These are phyloP conservation scores for Grus americana DNA, from an alignment of 2,113 vertebrate genomes.

Conservation along the genomic window DNA sequence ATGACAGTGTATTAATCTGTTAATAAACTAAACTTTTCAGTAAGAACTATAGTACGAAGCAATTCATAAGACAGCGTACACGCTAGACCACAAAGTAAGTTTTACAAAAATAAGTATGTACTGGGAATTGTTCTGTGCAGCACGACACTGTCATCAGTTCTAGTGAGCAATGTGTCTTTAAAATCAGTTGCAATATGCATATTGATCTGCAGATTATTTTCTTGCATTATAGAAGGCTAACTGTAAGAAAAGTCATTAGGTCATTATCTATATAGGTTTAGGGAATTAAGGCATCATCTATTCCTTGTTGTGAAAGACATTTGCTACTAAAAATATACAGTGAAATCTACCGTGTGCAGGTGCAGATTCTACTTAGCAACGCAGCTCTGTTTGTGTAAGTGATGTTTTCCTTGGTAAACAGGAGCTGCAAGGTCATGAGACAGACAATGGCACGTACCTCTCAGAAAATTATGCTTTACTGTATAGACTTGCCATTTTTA, in stretches of 20 bases:
- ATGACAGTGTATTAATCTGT: neutral
- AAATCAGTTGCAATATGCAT: constrained; percentile 10
- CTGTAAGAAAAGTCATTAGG: constrained; percentile 19
- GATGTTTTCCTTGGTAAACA: constrained; percentile 39
- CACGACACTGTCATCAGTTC: neutral
- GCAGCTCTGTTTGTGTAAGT: constrained; percentile 44
- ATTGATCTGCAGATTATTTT: constrained; percentile 3
- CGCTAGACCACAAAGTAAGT: neutral
- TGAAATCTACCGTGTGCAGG: constrained; percentile 58
- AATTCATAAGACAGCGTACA: neutral
- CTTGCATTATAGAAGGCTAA: neutral
- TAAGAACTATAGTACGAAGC: neutral
- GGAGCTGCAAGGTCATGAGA: constrained; percentile 46
- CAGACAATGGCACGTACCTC: constrained; percentile 39
- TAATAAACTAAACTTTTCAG: neutral
- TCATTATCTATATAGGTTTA: constrained; percentile 32
- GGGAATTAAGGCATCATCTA: constrained; percentile 39
- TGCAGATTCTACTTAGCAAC: constrained; percentile 54
- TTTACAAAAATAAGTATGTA: neutral
- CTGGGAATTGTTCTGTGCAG: neutral
- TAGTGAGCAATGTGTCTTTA: constrained; percentile 19
- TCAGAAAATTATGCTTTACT: constrained; percentile 47
- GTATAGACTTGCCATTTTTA: constrained; percentile 51
- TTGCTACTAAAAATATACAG: constrained; percentile 47
- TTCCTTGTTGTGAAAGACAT: constrained; percentile 35